Base-by-base conservation (phyloP, 2,797 vertebrate species). In the Peromyscus eremicus region DNA sequence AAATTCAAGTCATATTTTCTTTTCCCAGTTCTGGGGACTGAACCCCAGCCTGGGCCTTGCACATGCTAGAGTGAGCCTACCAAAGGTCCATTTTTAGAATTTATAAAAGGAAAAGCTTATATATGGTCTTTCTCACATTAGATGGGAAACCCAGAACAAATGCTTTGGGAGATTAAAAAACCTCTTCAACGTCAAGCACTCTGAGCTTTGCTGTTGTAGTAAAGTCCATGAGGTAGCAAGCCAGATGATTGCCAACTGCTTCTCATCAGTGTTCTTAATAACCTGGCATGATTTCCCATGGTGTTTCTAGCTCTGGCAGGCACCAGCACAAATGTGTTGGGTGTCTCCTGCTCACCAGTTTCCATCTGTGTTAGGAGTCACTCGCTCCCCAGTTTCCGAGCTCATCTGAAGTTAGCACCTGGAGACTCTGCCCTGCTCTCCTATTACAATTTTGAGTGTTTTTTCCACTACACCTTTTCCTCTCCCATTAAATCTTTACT, bases 331-430 rank as follows among this genome's bases (percentile, higher is more conserved):
- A 23, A 4, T 0, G 0, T 37, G 10, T 79, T 88, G 0, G 0
- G 12, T 71, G 46, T 68, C n/a, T 0, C n/a, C 1, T 29, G 34
- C 62, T 84, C 25, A 29, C 89, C 11, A 1, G 21, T 70, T 70
- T n/a, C 49, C 70, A 9, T 40, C 43, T 0, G 0, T 13, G 11
- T 76, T 89, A 0, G 0, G 70, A 5, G 75, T 75, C 49, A 0
- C 52, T 2, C 57, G 29, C 62, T 84, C 23, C 14, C 86, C 6
- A 12, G 84, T 57, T 29, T 21, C 52, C 13, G 10, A 32, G n/a
- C 21, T 6, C 68, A 81, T 75, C 83, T 29, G 6, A 43, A 34
- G n/a, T 34, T 25, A 16, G 29, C 23, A 25, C n/a, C 9, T 7
- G 0, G 32, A 6, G 52, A 21, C 37, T 79, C 57, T 57, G 40